A percentile compares a stretch with the other conserved stretches of the same genome.
Conservation (phyloP, 2,888 invertebrate genomes). For the Ceraclea dissimilis region DNA sequence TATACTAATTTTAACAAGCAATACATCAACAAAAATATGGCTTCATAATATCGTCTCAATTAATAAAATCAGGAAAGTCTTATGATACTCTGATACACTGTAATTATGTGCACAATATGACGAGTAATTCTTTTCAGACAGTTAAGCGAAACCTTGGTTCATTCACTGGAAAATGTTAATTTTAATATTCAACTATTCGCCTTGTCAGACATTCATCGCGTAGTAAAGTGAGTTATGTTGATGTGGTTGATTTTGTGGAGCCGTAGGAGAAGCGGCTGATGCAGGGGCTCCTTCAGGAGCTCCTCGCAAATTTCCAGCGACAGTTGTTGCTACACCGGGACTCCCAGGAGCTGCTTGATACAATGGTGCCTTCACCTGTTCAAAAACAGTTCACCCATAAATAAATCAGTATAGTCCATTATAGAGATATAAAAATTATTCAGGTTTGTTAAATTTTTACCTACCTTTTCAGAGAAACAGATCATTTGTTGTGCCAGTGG, state of each 20-base stretch:
- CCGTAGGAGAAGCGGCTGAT: conserved; percentile 38
- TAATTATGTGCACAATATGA: too few species aligned
- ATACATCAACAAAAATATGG: too few species aligned
- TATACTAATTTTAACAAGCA: too few species aligned
- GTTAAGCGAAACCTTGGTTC: too few species aligned
- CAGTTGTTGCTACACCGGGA: conserved; percentile 61
- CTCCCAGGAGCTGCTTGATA: conserved; percentile 50
- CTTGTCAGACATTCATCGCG: conserved; percentile 81
- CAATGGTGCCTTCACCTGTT: conserved; percentile 41
- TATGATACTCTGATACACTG: too few species aligned
- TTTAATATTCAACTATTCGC: conserved; percentile 35
- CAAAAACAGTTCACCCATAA: not conserved
- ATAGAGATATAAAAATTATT: not conserved
- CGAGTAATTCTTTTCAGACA: too few species aligned
- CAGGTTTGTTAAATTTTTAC: not conserved
- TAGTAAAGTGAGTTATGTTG: conserved; percentile 59
- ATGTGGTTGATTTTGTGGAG: conserved; percentile 45
- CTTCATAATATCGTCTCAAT: too few species aligned
- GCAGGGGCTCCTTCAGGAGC: conserved; percentile 55
- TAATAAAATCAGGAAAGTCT: too few species aligned
- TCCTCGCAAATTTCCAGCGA: conserved; percentile 67
- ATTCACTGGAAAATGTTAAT: conserved; percentile 14
- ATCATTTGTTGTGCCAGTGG: conserved; percentile 43
- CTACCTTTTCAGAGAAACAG: conserved; percentile 47
- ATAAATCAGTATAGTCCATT: not conserved